Base-by-base conservation (phyloP, 1,140 invertebrate genomes). In the Penaeus indicus region DNA sequence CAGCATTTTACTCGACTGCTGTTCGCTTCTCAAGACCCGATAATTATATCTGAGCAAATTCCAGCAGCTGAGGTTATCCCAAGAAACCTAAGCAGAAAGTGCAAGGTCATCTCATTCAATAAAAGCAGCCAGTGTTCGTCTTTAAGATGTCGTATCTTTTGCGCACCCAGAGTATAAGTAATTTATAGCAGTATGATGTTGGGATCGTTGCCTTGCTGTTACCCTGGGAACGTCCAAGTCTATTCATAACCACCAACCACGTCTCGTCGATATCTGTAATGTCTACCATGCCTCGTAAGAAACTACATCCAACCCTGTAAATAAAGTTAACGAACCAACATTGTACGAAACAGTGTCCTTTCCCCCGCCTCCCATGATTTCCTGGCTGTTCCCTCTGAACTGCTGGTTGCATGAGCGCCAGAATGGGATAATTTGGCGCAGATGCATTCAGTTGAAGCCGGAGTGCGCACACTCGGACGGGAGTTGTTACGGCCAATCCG, bases 31-130 rank as follows among this genome's bases (percentile, higher is more conserved):
- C 27, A 21, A 25, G 22, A 22, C 32, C 21, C 22, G 69, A 72
- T 78, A 54, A 47, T 25, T 75, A 19, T 64, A 72, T 54, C 32
- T 38, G 38, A 13, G 54, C 75, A 21, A 21, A 86, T 62, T 62
- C 47, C 84, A n/a, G 84, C 42, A 22, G 11, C 32, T 69, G 75
- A 63, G 62, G 84, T 86, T 62, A 86, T 60, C 42, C 60, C 61
- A 86, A 78, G 84, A 86, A 86, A 86, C 84, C 75, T 63, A 79
- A 84, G 82, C 63, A 86, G 75, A 86, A 86, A 79, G 84, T 86
- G 84, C 84, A 86, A 86, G 84, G 84, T 86, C 84, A 86, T 86
- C 84, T 86, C 61, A 61, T 86, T 86, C 84, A 86, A 86, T 86
- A 86, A 63, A 54, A 75, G 42, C 72, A 75, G 27, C 72, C 42